Percentiles rank a stretch among this genome's conserved stretches.
phyloP scores from a whole-genome alignment of 2,888 invertebrate genomes.

The Nowickia ferox region DNA sequence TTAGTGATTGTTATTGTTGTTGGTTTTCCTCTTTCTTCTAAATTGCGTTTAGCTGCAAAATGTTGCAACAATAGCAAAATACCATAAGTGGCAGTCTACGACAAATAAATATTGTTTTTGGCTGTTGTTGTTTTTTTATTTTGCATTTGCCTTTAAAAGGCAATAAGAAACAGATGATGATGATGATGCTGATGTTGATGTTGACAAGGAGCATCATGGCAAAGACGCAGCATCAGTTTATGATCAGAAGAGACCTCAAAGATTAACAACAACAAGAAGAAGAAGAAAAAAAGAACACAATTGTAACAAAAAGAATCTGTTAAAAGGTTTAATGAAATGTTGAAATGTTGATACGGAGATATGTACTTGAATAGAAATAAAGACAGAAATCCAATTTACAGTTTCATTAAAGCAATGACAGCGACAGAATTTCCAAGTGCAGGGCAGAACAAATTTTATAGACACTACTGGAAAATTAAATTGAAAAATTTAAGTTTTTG shows the following conservation, averaged over 20 bases:
- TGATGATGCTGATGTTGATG: constrained; percentile 25
- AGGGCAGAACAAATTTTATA: constrained; percentile 11
- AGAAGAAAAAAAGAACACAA: constrained; percentile 1
- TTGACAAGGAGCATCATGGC: constrained; percentile 20
- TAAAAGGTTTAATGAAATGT: constrained; percentile 69
- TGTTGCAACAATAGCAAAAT: constrained; percentile 70
- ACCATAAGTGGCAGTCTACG: constrained; percentile 68
- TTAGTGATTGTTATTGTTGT: constrained; percentile 44
- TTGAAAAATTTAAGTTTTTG: not conserved
- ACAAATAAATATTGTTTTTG: constrained; percentile 52
- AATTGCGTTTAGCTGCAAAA: constrained; percentile 70
- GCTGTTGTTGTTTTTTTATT: constrained; percentile 21
- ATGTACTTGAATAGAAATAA: constrained; percentile 54
- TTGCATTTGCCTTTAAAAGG: constrained; percentile 63
- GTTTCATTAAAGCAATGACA: constrained; percentile 60
- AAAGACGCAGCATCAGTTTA: constrained; percentile 45
- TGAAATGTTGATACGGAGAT: constrained; percentile 55
- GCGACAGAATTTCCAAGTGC: not conserved
- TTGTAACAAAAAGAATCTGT: constrained; percentile 54
- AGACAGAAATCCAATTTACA: constrained; percentile 64
- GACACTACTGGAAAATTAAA: not conserved
- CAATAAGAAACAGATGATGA: constrained; percentile 28
- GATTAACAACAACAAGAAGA: constrained; percentile 12
- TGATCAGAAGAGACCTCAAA: constrained; percentile 65
- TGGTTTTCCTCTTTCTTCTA: constrained; percentile 26